A percentile compares a stretch with the other conserved stretches of the same genome.
Conservation (phyloP, 2,888 invertebrate genomes). For the Scaeva pyrastri region DNA sequence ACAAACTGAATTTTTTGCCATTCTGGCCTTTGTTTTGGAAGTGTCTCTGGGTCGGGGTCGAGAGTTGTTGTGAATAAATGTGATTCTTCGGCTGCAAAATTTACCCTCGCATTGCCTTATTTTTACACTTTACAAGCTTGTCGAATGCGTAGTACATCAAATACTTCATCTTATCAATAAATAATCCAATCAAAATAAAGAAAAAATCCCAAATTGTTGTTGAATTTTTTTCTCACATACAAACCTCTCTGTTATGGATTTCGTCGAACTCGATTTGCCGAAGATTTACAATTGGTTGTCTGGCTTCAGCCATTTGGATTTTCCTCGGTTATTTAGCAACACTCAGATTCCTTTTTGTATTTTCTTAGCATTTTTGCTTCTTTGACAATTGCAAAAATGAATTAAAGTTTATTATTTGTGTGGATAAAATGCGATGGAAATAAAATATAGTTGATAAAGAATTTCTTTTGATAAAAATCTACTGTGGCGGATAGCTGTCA, state of each 20-base stretch:
- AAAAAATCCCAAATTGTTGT: background rate
- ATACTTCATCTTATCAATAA: slow-evolving; percentile 18
- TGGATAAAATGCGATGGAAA: slow-evolving; percentile 14
- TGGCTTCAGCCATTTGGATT: slow-evolving; percentile 65
- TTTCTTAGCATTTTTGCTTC: slow-evolving; percentile 49
- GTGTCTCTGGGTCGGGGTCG: slow-evolving; percentile 40
- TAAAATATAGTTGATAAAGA: slow-evolving; percentile 62
- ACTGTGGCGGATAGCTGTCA: slow-evolving; percentile 58
- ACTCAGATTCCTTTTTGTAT: slow-evolving; percentile 8
- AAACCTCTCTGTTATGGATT: slow-evolving; percentile 64
- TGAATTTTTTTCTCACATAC: slow-evolving; percentile 36
- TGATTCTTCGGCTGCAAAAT: background rate
- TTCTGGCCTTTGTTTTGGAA: slow-evolving; percentile 64
- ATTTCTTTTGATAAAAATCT: slow-evolving; percentile 59
- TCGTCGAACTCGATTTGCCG: slow-evolving; percentile 67
- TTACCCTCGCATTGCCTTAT: background rate
- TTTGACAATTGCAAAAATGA: background rate
- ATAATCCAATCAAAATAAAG: background rate
- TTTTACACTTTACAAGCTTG: background rate
- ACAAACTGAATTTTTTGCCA: slow-evolving; percentile 56
- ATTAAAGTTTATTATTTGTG: background rate
- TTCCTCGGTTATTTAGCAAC: slow-evolving; percentile 40
- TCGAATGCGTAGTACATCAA: slow-evolving; percentile 31
- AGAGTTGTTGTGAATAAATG: slow-evolving; percentile 54
- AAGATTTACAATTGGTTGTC: slow-evolving; percentile 62